Base-by-base conservation (phyloP, 2,797 vertebrate genomes). In the Macropodus opercularis region DNA sequence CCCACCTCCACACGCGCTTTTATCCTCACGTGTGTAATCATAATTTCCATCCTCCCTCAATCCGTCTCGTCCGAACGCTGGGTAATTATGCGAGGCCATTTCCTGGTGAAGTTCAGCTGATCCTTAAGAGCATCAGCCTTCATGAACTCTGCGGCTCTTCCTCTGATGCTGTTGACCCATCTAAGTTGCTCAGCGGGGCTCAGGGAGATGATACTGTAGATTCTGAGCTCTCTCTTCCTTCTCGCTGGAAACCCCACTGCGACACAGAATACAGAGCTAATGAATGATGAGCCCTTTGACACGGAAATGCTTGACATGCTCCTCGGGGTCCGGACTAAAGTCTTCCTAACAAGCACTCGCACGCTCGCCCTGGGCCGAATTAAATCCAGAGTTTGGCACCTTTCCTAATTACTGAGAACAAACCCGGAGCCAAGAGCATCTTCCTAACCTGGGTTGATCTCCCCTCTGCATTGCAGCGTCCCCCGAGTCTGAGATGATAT, bases 381-480 rank as follows among this genome's bases (percentile, higher is more conserved):
- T 92, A 89, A 91, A 90, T 90, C 85, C 89, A 89, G 90, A 89
- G 78, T 84, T 84, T 91, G 89, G 87, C 89, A 88, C 89, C 85
- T 83, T 82, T 90, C 87, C 90, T 90, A 92, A 92, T 92, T 90
- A 90, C 85, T 75, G 81, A 89, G 86, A 90, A 87, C 81, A 77
- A 73, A 87, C 69, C 57, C 69, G 2, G 58, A 86, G 89, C 87
- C 81, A 83, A 87, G 65, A 83, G 72, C 77, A 72, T 71, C 66
- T 73, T 75, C 40, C 74, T 87, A 91, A 90, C 89, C 88, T 81
- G 69, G 64, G 56, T 72, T 90, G 85, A 90, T 90, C 87, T 51
- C 53, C 77, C 44, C 58, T 77, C 84, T 79, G 72, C 81, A 81
- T 77, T 50, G 15, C 69, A 62, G 58, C 8, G 57, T 87, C 87